phyloP scores from a whole-genome alignment of 2,888 invertebrate species.

The Eupithecia inturbata region DNA sequence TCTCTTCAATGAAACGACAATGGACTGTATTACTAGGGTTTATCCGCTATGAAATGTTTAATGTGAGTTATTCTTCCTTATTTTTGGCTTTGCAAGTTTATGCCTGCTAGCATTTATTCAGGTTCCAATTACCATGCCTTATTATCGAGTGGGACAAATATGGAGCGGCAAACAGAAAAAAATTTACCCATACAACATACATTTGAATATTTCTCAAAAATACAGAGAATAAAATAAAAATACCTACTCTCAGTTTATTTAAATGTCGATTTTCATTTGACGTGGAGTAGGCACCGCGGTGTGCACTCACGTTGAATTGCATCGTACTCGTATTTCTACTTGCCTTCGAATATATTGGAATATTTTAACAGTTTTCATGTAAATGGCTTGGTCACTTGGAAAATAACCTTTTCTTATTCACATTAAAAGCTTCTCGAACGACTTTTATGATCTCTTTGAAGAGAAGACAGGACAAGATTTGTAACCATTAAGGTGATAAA shows the following conservation, averaged over 20 bases:
- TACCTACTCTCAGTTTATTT: too few relatives aligned
- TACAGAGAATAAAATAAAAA: too few relatives aligned
- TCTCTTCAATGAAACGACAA: too few relatives aligned
- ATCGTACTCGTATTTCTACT: conserved; percentile 50
- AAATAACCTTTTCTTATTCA: background rate
- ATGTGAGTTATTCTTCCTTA: too few relatives aligned
- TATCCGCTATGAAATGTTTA: too few relatives aligned
- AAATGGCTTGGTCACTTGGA: background rate
- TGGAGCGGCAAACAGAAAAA: background rate
- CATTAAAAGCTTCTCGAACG: conserved; percentile 1
- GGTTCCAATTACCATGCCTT: background rate
- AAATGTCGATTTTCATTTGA: conserved; percentile 29
- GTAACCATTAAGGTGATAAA: too few relatives aligned
- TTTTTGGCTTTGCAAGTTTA: background rate
- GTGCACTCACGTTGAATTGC: conserved; percentile 59
- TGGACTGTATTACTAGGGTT: too few relatives aligned
- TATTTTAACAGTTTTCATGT: conserved; percentile 25
- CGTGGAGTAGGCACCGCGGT: conserved; percentile 37
- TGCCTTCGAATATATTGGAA: conserved; percentile 52
- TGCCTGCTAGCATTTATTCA: background rate
- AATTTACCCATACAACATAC: background rate
- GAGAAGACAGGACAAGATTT: too few relatives aligned
- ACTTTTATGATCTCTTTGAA: background rate
- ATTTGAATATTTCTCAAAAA: background rate
- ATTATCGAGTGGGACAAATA: background rate